A percentile compares a stretch with the other conserved stretches of the same genome.
These are phyloP conservation scores for Macrochelys suwanniensis DNA, from an alignment of 2,797 vertebrate genomes.

Conservation along the genomic window DNA sequence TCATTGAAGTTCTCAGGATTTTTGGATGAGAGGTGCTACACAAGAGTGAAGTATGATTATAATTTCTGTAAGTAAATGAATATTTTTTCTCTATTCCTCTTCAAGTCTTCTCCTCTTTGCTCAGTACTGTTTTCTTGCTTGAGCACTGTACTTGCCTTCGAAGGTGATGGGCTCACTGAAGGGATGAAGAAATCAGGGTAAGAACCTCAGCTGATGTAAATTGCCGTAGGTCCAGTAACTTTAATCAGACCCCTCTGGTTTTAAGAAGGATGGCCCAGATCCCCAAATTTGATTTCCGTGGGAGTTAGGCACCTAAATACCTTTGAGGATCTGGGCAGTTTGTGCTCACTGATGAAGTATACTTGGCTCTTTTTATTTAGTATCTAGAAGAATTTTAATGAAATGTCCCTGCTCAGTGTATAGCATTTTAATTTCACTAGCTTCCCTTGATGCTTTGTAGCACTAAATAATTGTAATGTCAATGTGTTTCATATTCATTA, in stretches of 20 bases:
- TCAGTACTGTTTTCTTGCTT: neutral
- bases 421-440: constrained; percentile 46
- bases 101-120: neutral
- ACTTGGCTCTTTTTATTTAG: neutral
- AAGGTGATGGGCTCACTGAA: neutral
- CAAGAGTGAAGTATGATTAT: neutral
- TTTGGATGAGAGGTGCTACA: neutral
- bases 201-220: neutral
- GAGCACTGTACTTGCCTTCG: neutral
- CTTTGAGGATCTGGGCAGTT: neutral
- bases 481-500: constrained; percentile 45
- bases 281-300: neutral
- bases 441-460: constrained; percentile 32
- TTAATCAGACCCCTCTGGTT: neutral
- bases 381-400: constrained; percentile 30
- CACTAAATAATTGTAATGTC: constrained; percentile 65
- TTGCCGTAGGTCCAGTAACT: neutral
- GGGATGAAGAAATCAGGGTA: neutral
- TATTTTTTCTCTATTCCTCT: constrained; percentile 3
- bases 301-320: neutral
- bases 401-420: constrained; percentile 21
- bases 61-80: neutral
- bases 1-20: neutral
- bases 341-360: neutral
- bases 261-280: neutral